Percentiles rank a stretch among this genome's conserved stretches.
These are phyloP conservation scores for Idaea straminata DNA, from an alignment of 2,888 invertebrate species.

Conservation along the genomic window DNA sequence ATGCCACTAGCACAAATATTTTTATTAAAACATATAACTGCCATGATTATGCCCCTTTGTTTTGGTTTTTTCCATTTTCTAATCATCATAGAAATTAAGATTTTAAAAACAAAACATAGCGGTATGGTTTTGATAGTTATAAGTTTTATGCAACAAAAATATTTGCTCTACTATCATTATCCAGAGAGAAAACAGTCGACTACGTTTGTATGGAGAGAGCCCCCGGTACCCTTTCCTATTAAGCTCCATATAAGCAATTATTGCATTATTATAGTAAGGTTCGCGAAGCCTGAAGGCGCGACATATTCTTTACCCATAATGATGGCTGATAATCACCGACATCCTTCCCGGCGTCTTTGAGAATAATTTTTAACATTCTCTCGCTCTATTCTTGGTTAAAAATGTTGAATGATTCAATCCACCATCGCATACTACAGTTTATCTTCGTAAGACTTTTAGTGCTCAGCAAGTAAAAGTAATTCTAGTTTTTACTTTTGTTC, in stretches of 20 bases:
- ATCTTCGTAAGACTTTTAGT: conserved; percentile 6
- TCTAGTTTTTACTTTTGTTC: not conserved
- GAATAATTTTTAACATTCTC: conserved; percentile 47
- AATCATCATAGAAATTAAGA: no score
- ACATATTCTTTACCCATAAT: conserved; percentile 41
- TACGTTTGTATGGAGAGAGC: no score
- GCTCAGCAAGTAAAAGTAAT: not conserved
- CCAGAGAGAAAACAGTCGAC: no score
- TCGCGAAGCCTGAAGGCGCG: conserved; percentile 15
- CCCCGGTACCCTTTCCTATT: no score
- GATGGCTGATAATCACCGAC: conserved; percentile 61
- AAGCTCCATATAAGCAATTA: conserved; percentile 10
- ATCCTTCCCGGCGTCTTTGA: conserved; percentile 62
- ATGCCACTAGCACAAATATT: no score
- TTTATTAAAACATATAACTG: no score
- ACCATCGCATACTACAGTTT: conserved; percentile 12
- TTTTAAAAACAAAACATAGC: no score
- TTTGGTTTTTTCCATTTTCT: no score
- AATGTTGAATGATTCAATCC: conserved; percentile 30
- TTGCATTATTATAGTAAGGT: conserved; percentile 19
- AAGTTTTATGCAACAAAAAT: no score
- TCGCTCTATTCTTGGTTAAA: conserved; percentile 33
- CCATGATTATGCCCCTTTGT: no score
- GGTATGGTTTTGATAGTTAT: no score
- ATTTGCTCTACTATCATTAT: no score